Evolutionary conservation across 2,113 vertebrate genomes (phyloP), one percentile per base, ranked within the genome.

Genomic region (Zosterops borbonicus): DNA sequence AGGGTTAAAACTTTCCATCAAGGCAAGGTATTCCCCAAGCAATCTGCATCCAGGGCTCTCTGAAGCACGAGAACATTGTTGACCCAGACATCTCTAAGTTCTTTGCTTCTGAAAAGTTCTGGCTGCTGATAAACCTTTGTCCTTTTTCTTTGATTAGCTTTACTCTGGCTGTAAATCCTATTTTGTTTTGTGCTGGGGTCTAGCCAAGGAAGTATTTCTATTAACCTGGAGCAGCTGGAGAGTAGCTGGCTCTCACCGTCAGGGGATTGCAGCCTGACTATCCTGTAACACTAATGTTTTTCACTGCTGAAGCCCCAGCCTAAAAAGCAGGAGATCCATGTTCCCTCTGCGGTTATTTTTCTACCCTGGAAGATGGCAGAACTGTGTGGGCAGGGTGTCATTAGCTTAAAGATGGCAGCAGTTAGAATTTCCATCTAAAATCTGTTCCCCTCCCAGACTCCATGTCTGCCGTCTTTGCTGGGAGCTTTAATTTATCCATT

Each of bases 61-160:
- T 90, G 90, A 86, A 75, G 86, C 49, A 58, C 23, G 28, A 77
- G 83, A 86, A 83, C 7, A 10, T 35, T 94, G 71, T 89, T 89
- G 92, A 93, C 76, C 73, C 91, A 83, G 83, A 86, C 80, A 41
- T 81, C 80, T 9, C 83, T 71, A 68, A 89, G 76, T 89, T 91
- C 83, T 78, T 82, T 75, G 49, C 90, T 94, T 92, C 83, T 22
- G 33, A 94, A 86, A 94, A 96, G 82, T 94, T 95, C 92, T 92
- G 60, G 41, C 73, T 89, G 80, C 83, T 83, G 86, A 94, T 94
- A 94, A 96, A 92, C 90, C 92, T 96, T 93, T 93, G 90, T 94
- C 90, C 92, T 92, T 92, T 94, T 88, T 60, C 85, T 95, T 96
- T 96, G 96, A 96, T 93, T 93, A 94, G 85, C 81, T 95, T 94